A percentile compares a stretch with the other conserved stretches of the same genome.
Conservation (phyloP, 2,113 vertebrate genomes). For the Lophura nycthemera region DNA sequence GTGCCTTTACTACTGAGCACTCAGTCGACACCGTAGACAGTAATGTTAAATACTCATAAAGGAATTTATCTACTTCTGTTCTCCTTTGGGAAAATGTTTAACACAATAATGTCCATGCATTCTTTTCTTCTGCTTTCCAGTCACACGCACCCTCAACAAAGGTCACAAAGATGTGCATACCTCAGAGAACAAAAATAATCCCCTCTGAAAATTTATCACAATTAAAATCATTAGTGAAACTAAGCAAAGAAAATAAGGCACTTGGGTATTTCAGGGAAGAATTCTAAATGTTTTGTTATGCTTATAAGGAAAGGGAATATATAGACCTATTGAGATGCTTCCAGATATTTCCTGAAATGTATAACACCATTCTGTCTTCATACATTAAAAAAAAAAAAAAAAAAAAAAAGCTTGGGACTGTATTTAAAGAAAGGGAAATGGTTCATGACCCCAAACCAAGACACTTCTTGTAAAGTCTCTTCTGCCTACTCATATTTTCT, state of each 20-base stretch:
- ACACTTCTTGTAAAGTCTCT: background rate
- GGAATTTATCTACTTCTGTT: background rate
- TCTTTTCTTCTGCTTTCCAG: background rate
- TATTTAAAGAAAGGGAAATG: background rate
- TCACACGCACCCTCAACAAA: background rate
- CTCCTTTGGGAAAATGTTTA: background rate
- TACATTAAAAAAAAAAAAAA: background rate
- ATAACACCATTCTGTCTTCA: background rate
- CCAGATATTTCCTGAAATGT: background rate
- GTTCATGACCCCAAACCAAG: background rate
- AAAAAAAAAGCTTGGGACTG: background rate
- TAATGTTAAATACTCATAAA: background rate
- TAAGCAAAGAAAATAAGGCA: background rate
- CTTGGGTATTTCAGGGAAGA: background rate
- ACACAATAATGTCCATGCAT: accelerated
- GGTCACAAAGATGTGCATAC: background rate
- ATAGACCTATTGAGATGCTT: background rate
- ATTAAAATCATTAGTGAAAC: background rate
- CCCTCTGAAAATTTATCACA: background rate
- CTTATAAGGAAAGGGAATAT: background rate
- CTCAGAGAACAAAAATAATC: background rate
- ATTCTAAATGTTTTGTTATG: background rate
- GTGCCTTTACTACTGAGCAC: background rate
- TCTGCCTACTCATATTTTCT: constrained; percentile 13
- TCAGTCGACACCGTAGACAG: background rate